phyloP scores from a whole-genome alignment of 2,888 invertebrate species.

The Eupsilia transversa region DNA sequence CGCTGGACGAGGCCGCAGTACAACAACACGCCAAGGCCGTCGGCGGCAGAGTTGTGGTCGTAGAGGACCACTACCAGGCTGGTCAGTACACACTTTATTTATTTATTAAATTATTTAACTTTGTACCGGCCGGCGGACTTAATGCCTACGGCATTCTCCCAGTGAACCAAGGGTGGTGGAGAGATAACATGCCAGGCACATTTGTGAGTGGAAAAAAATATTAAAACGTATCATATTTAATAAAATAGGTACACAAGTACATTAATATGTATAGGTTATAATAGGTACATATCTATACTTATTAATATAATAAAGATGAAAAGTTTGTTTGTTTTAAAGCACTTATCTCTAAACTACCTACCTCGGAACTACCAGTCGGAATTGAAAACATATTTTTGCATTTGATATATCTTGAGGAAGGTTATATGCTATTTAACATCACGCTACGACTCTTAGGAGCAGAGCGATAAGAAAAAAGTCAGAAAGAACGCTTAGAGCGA shows the following conservation, averaged over 20 bases:
- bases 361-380: too few relatives aligned
- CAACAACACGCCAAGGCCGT: slow-evolving; percentile 94
- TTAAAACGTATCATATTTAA: background rate
- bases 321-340: too few relatives aligned
- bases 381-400: too few relatives aligned
- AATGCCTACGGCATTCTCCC: background rate
- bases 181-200: background rate
- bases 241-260: background rate
- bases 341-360: too few relatives aligned
- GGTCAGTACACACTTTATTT: slow-evolving; percentile 86
- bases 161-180: background rate
- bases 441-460: too few relatives aligned
- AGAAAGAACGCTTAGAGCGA: background rate
- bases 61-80: slow-evolving; percentile 99
- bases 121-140: background rate
- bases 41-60: slow-evolving; percentile 96
- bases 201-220: background rate
- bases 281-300: too few relatives aligned
- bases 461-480: too few relatives aligned
- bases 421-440: too few relatives aligned
- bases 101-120: background rate
- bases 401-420: too few relatives aligned
- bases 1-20: slow-evolving; percentile 95
- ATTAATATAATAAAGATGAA: too few relatives aligned
- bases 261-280: too few relatives aligned